Percentiles rank a stretch among this genome's conserved stretches.
Evolutionary conservation across 1,140 invertebrate genomes (phyloP).

Genomic region (Bicyclus anynana): DNA sequence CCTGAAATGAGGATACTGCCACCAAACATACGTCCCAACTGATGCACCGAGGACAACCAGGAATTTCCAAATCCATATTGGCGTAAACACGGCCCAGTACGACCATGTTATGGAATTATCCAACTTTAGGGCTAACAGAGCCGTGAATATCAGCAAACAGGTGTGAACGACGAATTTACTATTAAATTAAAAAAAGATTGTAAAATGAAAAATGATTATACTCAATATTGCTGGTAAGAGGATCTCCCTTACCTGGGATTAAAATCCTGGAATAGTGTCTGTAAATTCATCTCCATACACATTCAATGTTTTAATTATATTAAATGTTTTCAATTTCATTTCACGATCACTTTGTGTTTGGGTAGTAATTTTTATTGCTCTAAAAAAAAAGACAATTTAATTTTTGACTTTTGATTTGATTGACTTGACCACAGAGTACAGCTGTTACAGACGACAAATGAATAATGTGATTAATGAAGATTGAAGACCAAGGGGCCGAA

Average conservation of each 20-base stretch:
- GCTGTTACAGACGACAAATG: too few species aligned
- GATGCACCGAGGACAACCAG: conserved; percentile 93
- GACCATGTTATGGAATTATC: conserved; percentile 93
- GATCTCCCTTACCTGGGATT: conserved; percentile 87
- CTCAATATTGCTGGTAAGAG: conserved; percentile 1
- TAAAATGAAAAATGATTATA: background rate
- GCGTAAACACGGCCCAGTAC: conserved; percentile 95
- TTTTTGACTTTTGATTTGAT: too few species aligned
- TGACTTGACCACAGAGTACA: too few species aligned
- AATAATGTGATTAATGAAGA: too few species aligned
- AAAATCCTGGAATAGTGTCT: conserved; percentile 93
- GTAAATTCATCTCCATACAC: conserved; percentile 87
- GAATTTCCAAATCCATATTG: conserved; percentile 98
- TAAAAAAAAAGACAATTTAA: too few species aligned
- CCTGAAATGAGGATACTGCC: conserved; percentile 95
- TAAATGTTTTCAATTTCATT: conserved; percentile 21
- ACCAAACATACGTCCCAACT: conserved; percentile 96
- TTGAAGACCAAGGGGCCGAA: too few species aligned
- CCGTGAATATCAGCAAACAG: conserved; percentile 93
- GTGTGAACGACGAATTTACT: conserved; percentile 98
- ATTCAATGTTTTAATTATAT: conserved; percentile 41
- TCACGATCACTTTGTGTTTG: conserved; percentile 7
- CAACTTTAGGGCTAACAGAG: conserved; percentile 91
- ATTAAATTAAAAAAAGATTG: conserved; percentile 49
- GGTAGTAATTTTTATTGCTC: background rate